Conservation (phyloP, 1,140 invertebrate genomes). For the Anthonomus grandis region DNA sequence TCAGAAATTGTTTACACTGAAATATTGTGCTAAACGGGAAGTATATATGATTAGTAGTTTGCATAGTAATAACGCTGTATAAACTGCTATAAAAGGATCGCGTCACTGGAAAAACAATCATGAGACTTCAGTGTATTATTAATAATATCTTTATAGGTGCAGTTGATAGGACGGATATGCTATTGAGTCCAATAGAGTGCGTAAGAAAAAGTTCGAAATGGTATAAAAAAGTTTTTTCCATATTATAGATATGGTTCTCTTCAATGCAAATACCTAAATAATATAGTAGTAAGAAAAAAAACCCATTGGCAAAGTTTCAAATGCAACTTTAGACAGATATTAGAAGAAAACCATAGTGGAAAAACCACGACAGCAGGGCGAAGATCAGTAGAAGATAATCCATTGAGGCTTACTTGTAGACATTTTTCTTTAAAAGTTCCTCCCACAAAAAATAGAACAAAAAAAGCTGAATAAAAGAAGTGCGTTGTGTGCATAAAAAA, state of each 20-base stretch:
- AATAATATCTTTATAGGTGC: conserved; percentile 42
- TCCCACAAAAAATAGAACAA: neutral
- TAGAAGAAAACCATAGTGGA: neutral
- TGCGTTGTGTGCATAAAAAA: neutral
- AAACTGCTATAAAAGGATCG: conserved; percentile 23
- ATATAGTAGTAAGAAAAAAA: neutral
- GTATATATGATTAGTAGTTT: conserved; percentile 36
- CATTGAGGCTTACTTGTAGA: neutral
- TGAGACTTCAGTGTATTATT: conserved; percentile 34
- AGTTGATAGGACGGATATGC: conserved; percentile 42
- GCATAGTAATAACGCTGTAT: conserved; percentile 25
- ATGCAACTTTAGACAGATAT: neutral
- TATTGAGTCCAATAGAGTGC: conserved; percentile 33
- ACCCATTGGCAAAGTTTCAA: neutral
- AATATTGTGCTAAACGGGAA: conserved; percentile 40
- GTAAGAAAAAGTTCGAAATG: conserved; percentile 35
- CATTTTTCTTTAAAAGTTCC: neutral
- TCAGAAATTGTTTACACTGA: conserved; percentile 33
- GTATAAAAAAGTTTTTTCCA: conserved; percentile 42
- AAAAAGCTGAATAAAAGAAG: neutral
- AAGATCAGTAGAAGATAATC: neutral
- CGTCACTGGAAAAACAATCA: conserved; percentile 5
- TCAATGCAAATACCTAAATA: conserved; percentile 29
- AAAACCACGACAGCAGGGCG: neutral
- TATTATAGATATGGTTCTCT: conserved; percentile 31